Conservation (phyloP, 1,140 invertebrate genomes). For the Leguminivora glycinivorella region DNA sequence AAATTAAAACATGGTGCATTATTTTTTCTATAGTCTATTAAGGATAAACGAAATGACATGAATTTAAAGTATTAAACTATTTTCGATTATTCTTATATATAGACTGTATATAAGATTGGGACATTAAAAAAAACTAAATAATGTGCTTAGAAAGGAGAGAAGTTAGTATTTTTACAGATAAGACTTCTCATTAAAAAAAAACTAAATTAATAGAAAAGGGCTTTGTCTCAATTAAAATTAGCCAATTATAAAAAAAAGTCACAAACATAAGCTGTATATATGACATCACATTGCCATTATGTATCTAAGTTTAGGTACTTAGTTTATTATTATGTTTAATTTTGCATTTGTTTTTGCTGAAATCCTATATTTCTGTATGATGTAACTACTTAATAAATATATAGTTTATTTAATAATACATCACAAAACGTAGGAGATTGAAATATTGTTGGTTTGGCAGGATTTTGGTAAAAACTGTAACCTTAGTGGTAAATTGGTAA, state of each 20-base stretch:
- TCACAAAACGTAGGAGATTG: neutral
- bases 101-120: neutral
- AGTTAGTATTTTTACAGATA: neutral
- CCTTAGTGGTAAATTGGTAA: constrained; percentile 23
- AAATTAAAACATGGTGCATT: neutral
- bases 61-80: neutral
- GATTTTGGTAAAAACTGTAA: constrained; percentile 27
- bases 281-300: constrained; percentile 19
- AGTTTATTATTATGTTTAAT: neutral
- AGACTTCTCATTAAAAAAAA: neutral
- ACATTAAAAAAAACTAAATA: neutral
- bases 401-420: neutral
- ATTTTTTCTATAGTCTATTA: neutral
- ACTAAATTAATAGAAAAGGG: neutral
- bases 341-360: constrained; percentile 12
- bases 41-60: neutral
- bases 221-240: neutral
- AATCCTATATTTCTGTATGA: neutral
- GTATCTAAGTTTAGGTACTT: neutral
- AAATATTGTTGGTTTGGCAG: neutral
- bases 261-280: constrained; percentile 17
- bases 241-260: constrained; percentile 5
- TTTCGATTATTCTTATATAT: neutral
- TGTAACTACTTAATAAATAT: neutral
- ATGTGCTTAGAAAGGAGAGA: neutral